phyloP scores from a whole-genome alignment of 2,888 invertebrate genomes.

The Petrophora chlorosata region DNA sequence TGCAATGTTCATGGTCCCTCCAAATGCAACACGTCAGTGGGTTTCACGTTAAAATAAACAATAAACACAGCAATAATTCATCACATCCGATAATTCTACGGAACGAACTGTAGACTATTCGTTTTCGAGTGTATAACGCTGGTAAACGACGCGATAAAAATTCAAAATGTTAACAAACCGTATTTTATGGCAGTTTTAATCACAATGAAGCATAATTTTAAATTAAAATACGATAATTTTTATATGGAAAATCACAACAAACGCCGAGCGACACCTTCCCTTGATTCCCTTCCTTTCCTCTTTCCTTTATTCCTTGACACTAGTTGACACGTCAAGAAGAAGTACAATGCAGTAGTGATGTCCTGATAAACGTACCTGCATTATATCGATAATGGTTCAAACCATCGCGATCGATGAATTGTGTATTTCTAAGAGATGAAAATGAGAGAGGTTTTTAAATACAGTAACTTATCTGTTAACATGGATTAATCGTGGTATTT shows the following conservation, averaged over 20 bases:
- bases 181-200: constrained; percentile 4
- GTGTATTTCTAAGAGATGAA: too few relatives aligned
- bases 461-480: too few relatives aligned
- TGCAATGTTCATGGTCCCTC: constrained; percentile 28
- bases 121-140: background rate
- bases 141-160: background rate
- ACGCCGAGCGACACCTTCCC: constrained; percentile 21
- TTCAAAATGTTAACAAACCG: background rate
- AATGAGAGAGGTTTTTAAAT: too few relatives aligned
- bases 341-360: too few relatives aligned
- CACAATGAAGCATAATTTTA: background rate
- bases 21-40: constrained; percentile 34
- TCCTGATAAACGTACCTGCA: too few relatives aligned
- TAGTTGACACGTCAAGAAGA: too few relatives aligned
- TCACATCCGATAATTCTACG: constrained; percentile 1
- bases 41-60: constrained; percentile 31
- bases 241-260: constrained; percentile 38
- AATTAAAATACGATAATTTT: background rate
- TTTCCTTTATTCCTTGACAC: too few relatives aligned
- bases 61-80: constrained; percentile 36
- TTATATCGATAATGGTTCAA: too few relatives aligned
- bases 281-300: background rate
- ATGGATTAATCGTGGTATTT: too few relatives aligned
- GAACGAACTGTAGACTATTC: constrained; percentile 6
- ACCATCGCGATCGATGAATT: too few relatives aligned